Evolutionary conservation across 2,113 vertebrate genomes (phyloP), one percentile per base, ranked within the genome.

Genomic region (Ptyas mucosa): DNA sequence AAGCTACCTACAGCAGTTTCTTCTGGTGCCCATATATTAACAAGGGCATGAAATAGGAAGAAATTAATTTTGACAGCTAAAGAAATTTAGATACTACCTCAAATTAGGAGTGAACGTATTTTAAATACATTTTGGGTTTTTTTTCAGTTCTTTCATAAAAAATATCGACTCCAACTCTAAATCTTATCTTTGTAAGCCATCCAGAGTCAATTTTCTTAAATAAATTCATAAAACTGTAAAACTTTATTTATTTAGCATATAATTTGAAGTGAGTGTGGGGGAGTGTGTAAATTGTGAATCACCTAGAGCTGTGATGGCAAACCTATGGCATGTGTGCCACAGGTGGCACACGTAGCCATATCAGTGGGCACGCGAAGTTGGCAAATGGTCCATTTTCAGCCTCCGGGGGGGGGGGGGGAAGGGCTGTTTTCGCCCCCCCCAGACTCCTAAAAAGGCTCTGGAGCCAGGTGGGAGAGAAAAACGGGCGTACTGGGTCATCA

Each of bases 1-100:
- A 89, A 91, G 43, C 43, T 90, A 58, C 89, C 92, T 93, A 87
- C 93, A 94, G 93, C 24, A 93, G 10, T 88, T 94, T 53, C 46
- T 91, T 11, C 53, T 94, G 92, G 91, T 8, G 55, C 9, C 15
- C 88, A 43, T 6, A 43, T 2, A 5, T 75, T 88, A 87, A 14
- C 64, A 90, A 88, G 1, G 3, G 29, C 43, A 58, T 39, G 9
- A 29, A 64, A 52, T 92, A 91, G 85, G 54, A 7, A 89, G 86
- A 57, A 1, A 57, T 6, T 20, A 58, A 93, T 91, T n/a, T 85
- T 90, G 24, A 57, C 51, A 90, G 24, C 14, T 64, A 39, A 53
- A 85, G 54, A 52, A 92, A 49, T 12, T 49, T 88, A 92, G 51
- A 51, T 23, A 91, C 34, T 43, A 81, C 81, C 90, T 51, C 90